Evolutionary conservation across 2,113 vertebrate genomes (phyloP).

Genomic region (Microcebus griseorufus): DNA sequence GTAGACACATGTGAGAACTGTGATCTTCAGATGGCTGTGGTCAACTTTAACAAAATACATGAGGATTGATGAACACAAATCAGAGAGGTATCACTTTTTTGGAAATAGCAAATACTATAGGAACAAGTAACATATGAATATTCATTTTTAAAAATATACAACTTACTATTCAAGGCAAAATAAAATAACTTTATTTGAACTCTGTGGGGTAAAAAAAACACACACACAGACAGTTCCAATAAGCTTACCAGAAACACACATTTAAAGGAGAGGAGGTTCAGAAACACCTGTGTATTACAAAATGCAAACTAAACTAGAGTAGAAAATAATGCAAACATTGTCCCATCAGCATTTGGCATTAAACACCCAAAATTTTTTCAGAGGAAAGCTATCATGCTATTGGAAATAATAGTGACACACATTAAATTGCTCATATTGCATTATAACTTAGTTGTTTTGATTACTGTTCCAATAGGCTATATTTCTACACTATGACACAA

Average conservation of each 20-base stretch:
- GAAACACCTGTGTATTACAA: neutral
- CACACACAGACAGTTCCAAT: neutral
- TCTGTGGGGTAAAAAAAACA: neutral
- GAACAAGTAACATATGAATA: neutral
- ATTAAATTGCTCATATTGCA: constrained; percentile 22
- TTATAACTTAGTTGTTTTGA: constrained; percentile 58
- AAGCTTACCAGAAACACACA: neutral
- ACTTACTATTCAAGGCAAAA: constrained; percentile 29
- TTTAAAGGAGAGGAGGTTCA: neutral
- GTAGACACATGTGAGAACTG: constrained; percentile 50
- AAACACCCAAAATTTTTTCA: neutral
- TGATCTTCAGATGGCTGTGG: constrained; percentile 43
- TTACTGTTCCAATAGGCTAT: constrained; percentile 30
- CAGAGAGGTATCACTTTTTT: neutral
- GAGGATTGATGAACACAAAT: neutral
- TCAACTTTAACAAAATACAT: neutral
- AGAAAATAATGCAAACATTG: neutral
- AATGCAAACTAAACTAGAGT: constrained; percentile 9
- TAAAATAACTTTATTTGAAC: neutral
- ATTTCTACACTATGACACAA: constrained; percentile 58
- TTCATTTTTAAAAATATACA: neutral
- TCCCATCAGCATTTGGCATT: neutral
- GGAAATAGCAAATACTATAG: constrained; percentile 38
- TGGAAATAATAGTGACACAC: neutral
- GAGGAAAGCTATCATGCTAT: neutral